A percentile compares a stretch with the other conserved stretches of the same genome.
These are phyloP conservation scores for Capitulum mitella DNA, from an alignment of 2,888 invertebrate genomes.

Conservation along the genomic window DNA sequence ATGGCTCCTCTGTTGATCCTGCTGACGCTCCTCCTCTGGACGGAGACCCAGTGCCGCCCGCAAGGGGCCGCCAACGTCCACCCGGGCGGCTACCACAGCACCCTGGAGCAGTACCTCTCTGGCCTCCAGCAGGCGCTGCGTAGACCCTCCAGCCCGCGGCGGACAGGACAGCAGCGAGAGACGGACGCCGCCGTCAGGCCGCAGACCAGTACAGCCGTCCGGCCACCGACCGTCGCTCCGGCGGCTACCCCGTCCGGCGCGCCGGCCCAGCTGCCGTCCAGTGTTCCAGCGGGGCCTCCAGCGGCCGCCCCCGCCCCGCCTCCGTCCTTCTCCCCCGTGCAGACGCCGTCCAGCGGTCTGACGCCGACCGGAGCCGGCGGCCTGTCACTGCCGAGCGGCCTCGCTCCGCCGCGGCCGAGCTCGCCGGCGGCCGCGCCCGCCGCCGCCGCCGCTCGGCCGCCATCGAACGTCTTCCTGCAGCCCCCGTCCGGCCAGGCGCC, in stretches of 20 bases:
- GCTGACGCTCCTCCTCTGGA: not conserved
- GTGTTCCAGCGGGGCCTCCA: not conserved
- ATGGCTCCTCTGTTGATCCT: not conserved
- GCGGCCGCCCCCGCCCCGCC: not conserved
- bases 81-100: constrained; percentile 5
- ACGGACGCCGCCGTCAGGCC: not conserved
- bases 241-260: not conserved
- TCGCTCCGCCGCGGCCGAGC: not conserved
- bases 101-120: not conserved
- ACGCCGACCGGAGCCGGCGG: too few relatives aligned
- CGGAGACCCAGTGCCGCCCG: not conserved
- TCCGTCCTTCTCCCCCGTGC: too few relatives aligned
- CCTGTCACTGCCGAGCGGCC: not conserved
- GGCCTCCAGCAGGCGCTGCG: not conserved
- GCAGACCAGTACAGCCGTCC: not conserved
- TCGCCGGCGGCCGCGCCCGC: too few relatives aligned
- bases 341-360: too few relatives aligned
- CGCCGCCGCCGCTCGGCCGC: too few relatives aligned
- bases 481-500: too few relatives aligned
- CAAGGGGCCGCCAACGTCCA: not conserved
- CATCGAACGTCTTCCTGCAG: too few relatives aligned
- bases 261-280: not conserved
- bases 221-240: not conserved
- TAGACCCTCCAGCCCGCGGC: not conserved
- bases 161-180: too few relatives aligned